Base-by-base conservation (phyloP, 2,888 invertebrate species). In the Drosophila paramelanica region DNA sequence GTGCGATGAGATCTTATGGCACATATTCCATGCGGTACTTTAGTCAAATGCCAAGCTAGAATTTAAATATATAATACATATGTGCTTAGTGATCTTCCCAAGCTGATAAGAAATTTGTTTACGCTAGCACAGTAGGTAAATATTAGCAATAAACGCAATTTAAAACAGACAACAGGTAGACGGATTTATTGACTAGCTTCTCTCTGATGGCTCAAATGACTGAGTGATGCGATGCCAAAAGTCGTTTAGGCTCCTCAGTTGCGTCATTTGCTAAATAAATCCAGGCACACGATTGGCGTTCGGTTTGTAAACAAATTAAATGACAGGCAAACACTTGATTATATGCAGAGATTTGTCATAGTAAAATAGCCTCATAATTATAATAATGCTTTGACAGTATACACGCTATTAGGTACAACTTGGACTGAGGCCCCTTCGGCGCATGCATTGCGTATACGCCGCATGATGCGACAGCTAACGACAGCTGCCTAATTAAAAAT, bases 401-500 rank as follows among this genome's bases (percentile, higher is more conserved):
- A 36, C 36, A 36, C 36, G 13, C 36, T 13, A 36, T 13, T 36
- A 36, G 36, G 11, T 36, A 13, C 1, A 36, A 13, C 13, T 36
- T 13, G 13, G 5, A 36, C 13, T 36, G 10, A 10, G 31, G 10
- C 31, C 2, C 31, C 1, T 27, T 27, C 3, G 31, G 10, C 10
- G 3, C 31, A 10, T 17, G 17, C 17, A 58, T 66, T 73, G 52
- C 74, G 74, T 67, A 81, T 71, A 67, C 60, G 72, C 41, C 67
- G 47, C 39, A 55, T 50, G 41, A 17, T 38, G 31, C 53, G 61
- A 65, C 64, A 50, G 25, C 62, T 43, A 57, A 38, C 53, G 78
- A 84, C 78, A 80, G 85, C 72, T 84, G 85, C 67, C 75, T 71
- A 82, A 82, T 83, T 80, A 70, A 71, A 73, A 70, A 62, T 66